Evolutionary conservation across 1,140 invertebrate genomes (phyloP).

Genomic region (Dendroctonus valens): DNA sequence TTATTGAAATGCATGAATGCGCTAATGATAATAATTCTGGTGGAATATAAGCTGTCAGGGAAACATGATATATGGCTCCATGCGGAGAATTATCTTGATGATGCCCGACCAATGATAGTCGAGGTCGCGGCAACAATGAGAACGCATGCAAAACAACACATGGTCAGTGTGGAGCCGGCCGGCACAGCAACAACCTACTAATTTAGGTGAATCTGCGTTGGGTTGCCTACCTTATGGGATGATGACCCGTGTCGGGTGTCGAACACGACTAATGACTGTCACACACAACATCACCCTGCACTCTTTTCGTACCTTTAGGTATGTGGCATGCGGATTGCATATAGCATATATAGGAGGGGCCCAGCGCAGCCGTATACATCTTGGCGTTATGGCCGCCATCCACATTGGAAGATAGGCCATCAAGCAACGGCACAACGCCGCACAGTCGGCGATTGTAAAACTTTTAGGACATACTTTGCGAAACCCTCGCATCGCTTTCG

Average conservation of each 20-base stretch:
- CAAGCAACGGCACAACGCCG: slow-evolving; percentile 66
- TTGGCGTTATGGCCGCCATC: slow-evolving; percentile 69
- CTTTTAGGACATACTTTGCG: slow-evolving; percentile 65
- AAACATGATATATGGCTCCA: slow-evolving; percentile 19
- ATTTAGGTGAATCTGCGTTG: slow-evolving; percentile 46
- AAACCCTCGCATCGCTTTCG: slow-evolving; percentile 48
- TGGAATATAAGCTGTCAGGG: slow-evolving; percentile 13
- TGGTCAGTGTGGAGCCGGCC: slow-evolving; percentile 33
- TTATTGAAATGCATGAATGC: not conserved
- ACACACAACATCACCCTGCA: slow-evolving; percentile 47
- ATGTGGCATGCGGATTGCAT: slow-evolving; percentile 53
- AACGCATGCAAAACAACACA: slow-evolving; percentile 35
- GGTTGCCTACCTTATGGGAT: slow-evolving; percentile 44
- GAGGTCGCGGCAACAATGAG: slow-evolving; percentile 32
- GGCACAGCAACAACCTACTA: slow-evolving; percentile 37
- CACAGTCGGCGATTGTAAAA: slow-evolving; percentile 65
- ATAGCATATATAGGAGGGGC: slow-evolving; percentile 52
- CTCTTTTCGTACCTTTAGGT: slow-evolving; percentile 50
- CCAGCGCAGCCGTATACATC: slow-evolving; percentile 71
- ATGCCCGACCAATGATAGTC: slow-evolving; percentile 27
- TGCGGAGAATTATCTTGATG: slow-evolving; percentile 27
- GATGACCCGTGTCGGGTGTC: slow-evolving; percentile 45
- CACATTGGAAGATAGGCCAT: slow-evolving; percentile 80
- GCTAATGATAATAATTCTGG: slow-evolving; percentile 16
- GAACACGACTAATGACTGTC: slow-evolving; percentile 53